Conservation (phyloP, 2,797 vertebrate species). For the Cyclopterus lumpus region DNA sequence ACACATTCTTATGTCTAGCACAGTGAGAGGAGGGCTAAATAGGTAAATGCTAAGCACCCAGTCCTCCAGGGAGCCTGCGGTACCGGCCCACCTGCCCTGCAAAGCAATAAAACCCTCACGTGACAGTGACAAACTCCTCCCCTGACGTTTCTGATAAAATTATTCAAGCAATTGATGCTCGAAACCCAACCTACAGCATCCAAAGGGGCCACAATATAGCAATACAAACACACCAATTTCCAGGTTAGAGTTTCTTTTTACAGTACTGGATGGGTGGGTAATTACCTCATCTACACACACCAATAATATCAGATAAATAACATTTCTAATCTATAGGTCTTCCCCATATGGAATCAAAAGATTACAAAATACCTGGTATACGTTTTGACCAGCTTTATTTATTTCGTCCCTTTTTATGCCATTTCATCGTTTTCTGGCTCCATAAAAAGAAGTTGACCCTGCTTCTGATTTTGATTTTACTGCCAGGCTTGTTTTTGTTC, state of each 20-base stretch:
- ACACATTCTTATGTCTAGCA: conserved; percentile 19
- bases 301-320: neutral
- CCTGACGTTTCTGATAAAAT: neutral
- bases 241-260: neutral
- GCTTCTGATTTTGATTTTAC: conserved; percentile 66
- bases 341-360: neutral
- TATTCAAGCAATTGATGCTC: neutral
- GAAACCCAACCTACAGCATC: neutral
- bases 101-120: conserved; percentile 68
- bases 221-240: conserved; percentile 29
- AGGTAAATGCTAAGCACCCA: neutral
- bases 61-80: conserved; percentile 3
- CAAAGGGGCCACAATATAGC: conserved; percentile 26
- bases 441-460: neutral
- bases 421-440: neutral
- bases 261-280: neutral
- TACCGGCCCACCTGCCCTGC: conserved; percentile 30
- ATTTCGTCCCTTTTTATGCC: neutral
- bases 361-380: neutral
- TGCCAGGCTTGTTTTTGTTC: conserved; percentile 26
- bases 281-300: neutral
- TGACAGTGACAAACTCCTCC: conserved; percentile 33
- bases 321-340: neutral
- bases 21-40: conserved; percentile 19
- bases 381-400: neutral